Evolutionary conservation across 2,113 vertebrate species (phyloP).

Genomic region (Callaeas wilsoni): DNA sequence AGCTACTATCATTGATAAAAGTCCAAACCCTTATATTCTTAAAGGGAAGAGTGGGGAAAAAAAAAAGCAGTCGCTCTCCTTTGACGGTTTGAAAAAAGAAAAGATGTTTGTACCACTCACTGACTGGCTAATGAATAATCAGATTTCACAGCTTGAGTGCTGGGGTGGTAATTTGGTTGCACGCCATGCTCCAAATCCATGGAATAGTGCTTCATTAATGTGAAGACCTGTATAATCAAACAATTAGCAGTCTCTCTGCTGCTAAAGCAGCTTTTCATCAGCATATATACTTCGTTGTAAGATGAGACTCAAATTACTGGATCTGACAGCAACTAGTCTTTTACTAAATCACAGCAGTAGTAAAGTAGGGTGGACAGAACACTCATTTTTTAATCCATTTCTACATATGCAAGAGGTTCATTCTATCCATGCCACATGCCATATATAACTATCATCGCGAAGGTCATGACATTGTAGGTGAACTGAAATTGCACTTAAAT

Average conservation of each 20-base stretch:
- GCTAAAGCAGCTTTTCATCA: constrained; percentile 91
- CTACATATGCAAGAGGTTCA: background rate
- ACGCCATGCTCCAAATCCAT: constrained; percentile 94
- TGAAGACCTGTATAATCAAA: constrained; percentile 99
- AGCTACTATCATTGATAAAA: background rate
- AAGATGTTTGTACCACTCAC: constrained; percentile 94
- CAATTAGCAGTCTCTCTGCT: constrained; percentile 92
- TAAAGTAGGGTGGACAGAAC: constrained; percentile 18
- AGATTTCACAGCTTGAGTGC: constrained; percentile 99
- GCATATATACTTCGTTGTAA: constrained; percentile 82
- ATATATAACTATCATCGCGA: background rate
- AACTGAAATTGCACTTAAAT: background rate
- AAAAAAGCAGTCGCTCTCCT: constrained; percentile 73
- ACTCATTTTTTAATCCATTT: background rate
- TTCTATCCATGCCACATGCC: background rate
- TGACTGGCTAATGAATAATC: constrained; percentile 99
- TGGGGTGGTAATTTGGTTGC: constrained; percentile 97
- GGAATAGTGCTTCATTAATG: constrained; percentile 99
- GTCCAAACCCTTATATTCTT: constrained; percentile 55
- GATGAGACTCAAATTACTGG: constrained; percentile 75
- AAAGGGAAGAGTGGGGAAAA: background rate
- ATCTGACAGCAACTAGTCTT: constrained; percentile 71
- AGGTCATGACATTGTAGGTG: background rate
- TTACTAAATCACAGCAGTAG: constrained; percentile 37
- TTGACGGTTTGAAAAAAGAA: constrained; percentile 74